A percentile compares a stretch with the other conserved stretches of the same genome.
phyloP scores from a whole-genome alignment of 2,888 invertebrate genomes.

The Augochlorella aurata region DNA sequence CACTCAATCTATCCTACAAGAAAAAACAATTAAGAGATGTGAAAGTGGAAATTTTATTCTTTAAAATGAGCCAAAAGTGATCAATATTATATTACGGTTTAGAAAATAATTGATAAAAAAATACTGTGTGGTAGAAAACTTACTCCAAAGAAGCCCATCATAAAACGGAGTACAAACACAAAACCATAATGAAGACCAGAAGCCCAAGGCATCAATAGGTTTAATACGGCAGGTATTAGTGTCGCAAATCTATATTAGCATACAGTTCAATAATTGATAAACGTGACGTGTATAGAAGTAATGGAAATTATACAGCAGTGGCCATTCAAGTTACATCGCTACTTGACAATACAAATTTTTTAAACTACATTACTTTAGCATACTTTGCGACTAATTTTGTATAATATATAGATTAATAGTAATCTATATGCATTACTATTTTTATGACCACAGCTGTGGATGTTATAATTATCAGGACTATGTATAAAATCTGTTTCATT shows the following conservation, averaged over 20 bases:
- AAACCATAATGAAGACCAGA: slow-evolving; percentile 72
- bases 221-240: slow-evolving; percentile 78
- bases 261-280: slow-evolving; percentile 18
- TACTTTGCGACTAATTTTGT: no score
- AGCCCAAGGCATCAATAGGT: slow-evolving; percentile 78
- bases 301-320: background rate
- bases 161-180: slow-evolving; percentile 76
- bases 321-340: background rate
- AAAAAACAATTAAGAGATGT: no score
- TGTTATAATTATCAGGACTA: background rate
- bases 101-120: background rate
- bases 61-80: background rate
- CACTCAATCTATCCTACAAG: no score
- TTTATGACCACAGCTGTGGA: background rate
- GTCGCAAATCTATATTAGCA: slow-evolving; percentile 75
- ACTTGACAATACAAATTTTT: no score
- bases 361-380: no score
- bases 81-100: background rate
- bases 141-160: slow-evolving; percentile 80
- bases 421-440: background rate
- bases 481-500: background rate
- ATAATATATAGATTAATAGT: no score
- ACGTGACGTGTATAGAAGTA: background rate
- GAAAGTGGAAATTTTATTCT: no score
- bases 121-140: slow-evolving; percentile 60